Base-by-base conservation (phyloP, 2,113 vertebrate genomes). In the Entomyzon cyanotis region DNA sequence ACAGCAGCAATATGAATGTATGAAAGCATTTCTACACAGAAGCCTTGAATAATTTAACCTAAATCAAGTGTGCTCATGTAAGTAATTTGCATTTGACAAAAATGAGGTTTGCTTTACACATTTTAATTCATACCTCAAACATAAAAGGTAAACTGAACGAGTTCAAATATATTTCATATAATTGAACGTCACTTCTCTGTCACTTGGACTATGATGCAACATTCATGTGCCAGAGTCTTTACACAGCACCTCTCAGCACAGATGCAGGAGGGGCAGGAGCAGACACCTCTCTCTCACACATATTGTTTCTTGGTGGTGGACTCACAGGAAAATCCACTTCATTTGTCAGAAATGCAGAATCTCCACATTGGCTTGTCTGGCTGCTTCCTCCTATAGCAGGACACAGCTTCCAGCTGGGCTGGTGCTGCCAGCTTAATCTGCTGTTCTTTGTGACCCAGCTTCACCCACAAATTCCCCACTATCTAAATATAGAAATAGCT, bases 11-110 rank as follows among this genome's bases (percentile, higher is more conserved):
- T 30, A 60, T 75, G 62, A 74, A 67, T 70, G 33, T 56, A 93
- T 21, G 47, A 42, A 80, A 76, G 42, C 21, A 81, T 77, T 97
- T 94, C 85, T 64, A 82, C 86, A 50, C 15, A 24, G 60, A 71
- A 68, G 23, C 7, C 83, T 74, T 90, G 39, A 92, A 76, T 87
- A 93, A 94, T 80, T 95, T 92, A 59, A 89, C 30, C 25, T 90
- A 83, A 88, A 37, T 60, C 33, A 58, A 73, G 30, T 10, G 5
- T 89, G 25, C 28, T 20, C 42, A 2, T 49, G 55, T 31, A 75
- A 63, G 47, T 37, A 75, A 91, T 65, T 83, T 62, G 87, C 84
- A 39, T 79, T 33, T 65, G 41, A 73, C 16, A 55, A 87, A 91
- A 77, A 30, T 55, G 5, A 71, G 15, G 4, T 60, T 75, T 87